Evolutionary conservation across 2,888 invertebrate genomes (phyloP), one percentile per base, ranked within the genome.

Genomic region (Carterocephalus palaemon): DNA sequence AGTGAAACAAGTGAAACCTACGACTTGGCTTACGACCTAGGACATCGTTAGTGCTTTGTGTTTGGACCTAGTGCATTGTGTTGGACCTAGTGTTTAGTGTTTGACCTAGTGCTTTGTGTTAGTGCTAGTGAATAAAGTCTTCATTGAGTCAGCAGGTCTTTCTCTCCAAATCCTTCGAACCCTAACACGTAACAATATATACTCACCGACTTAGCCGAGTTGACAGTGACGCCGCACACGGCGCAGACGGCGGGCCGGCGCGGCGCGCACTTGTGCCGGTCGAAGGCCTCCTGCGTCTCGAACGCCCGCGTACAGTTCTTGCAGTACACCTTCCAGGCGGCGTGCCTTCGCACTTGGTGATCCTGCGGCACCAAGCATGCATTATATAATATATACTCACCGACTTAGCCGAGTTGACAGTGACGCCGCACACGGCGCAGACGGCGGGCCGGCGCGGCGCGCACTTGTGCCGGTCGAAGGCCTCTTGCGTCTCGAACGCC

Each of bases 331-430:
- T 56, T 70, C 1, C 28, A 39, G 1, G 57, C 42, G 0, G 62
- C 46, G 46, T 81, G 80, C 50, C 48, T 70, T 10, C 72, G 52
- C 42, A 70, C 32, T 46, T 55, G 67, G 49, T 80, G 81, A 12
- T 49, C 56, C 80, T 80, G 56, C n/a, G n/a, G n/a, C n/a, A n/a
- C n/a, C n/a, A n/a, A n/a, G n/a, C n/a, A n/a, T n/a, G n/a, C n/a
- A n/a, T n/a, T n/a, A n/a, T n/a, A 22, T 1, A 3, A 20, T n/a
- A 15, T 5, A 13, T 12, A 15, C 4, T 46, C 47, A 54, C 53
- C 33, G 40, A 31, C 10, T 29, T 23, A 1, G 40, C 22, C 37
- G 13, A 36, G 4, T 16, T 23, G 8, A 52, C 40, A 9, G 40
- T 13, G 8, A 46, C 47, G 2, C 49, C 52, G 29, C 56, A 59